Conservation (phyloP, 2,888 invertebrate species). For the Blastobasis adustella region DNA sequence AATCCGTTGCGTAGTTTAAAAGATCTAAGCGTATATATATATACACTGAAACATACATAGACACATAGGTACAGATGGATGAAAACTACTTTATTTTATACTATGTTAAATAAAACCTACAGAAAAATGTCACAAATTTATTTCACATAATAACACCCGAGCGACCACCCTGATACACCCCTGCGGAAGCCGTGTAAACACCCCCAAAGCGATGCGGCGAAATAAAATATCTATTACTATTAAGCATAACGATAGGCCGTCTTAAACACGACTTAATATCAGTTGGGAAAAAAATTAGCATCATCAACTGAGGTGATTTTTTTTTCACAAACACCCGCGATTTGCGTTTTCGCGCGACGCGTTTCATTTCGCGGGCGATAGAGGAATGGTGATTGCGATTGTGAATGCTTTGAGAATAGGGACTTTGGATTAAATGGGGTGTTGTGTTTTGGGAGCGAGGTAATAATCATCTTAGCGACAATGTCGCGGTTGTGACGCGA, state of each 20-base stretch:
- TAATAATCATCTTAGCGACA: too few relatives aligned
- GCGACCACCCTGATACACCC: slow-evolving; percentile 28
- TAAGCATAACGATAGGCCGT: slow-evolving; percentile 71
- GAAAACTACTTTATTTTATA: too few relatives aligned
- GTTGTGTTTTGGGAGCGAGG: slow-evolving; percentile 4
- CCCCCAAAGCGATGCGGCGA: slow-evolving; percentile 64
- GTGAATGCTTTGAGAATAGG: slow-evolving; percentile 1
- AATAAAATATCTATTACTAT: slow-evolving; percentile 76
- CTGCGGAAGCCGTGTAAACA: slow-evolving; percentile 57
- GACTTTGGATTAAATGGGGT: slow-evolving; percentile 29
- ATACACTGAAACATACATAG: too few relatives aligned
- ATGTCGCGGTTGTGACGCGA: too few relatives aligned
- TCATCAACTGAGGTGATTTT: slow-evolving; percentile 49
- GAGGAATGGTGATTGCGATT: slow-evolving; percentile 27
- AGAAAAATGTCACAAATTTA: background rate
- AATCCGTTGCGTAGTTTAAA: too few relatives aligned
- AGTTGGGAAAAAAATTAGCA: slow-evolving; percentile 68
- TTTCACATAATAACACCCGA: slow-evolving; percentile 12
- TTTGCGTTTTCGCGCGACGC: slow-evolving; percentile 28
- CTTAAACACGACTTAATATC: slow-evolving; percentile 77
- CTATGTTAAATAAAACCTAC: background rate
- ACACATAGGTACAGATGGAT: too few relatives aligned
- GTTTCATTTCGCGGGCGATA: slow-evolving; percentile 28
- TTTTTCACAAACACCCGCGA: slow-evolving; percentile 20
- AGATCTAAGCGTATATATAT: too few relatives aligned